Conservation (phyloP, 2,797 vertebrate genomes). For the Falco rusticolus region DNA sequence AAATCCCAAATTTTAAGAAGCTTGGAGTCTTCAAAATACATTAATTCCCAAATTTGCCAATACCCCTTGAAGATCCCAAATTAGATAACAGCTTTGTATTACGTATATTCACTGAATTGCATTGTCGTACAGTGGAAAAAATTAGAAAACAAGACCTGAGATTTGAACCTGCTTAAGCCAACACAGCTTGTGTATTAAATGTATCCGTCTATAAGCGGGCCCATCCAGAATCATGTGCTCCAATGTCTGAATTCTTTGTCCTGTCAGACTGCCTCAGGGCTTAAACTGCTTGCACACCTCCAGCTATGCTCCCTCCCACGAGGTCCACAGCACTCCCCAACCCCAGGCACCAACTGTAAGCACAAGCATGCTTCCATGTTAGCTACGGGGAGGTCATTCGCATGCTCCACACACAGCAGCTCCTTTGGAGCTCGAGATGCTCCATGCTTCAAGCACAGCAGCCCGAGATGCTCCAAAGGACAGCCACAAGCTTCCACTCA, state of each 20-base stretch:
- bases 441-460: neutral
- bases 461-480: neutral
- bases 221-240: neutral
- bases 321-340: neutral
- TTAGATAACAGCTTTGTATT: slow-evolving; percentile 7
- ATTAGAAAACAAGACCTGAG: neutral
- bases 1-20: slow-evolving; percentile 18
- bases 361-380: accelerated
- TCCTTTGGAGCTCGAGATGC: too few species aligned
- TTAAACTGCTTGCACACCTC: neutral
- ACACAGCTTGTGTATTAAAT: neutral
- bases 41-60: neutral
- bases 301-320: neutral
- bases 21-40: slow-evolving; percentile 1
- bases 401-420: neutral
- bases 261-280: neutral
- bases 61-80: neutral
- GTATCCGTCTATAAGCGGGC: accelerated
- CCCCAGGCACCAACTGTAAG: neutral
- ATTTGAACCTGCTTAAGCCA: neutral
- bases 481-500: neutral
- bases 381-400: neutral
- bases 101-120: neutral
- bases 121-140: neutral
- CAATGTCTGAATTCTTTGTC: neutral